Percentiles rank a stretch among this genome's conserved stretches.
These are phyloP conservation scores for Chlorodrepanis virens DNA, from an alignment of 2,113 vertebrate genomes.

Conservation along the genomic window DNA sequence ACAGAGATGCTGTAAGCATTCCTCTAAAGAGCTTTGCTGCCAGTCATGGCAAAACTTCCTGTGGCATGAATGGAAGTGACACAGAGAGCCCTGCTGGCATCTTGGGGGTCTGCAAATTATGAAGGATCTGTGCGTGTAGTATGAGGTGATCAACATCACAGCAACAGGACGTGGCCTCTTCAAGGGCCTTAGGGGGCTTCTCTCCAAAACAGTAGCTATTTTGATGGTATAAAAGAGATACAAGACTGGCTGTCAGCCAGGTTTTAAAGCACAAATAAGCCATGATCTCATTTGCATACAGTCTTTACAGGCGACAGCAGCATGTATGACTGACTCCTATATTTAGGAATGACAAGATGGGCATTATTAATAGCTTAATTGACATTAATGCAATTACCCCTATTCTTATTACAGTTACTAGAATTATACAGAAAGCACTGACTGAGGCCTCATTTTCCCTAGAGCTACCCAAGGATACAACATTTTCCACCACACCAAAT, in stretches of 20 bases:
- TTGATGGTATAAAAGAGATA: background rate
- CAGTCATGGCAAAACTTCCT: background rate
- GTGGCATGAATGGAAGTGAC: background rate
- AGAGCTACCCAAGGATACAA: conserved; percentile 74
- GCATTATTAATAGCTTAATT: conserved; percentile 83
- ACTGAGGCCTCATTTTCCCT: conserved; percentile 73
- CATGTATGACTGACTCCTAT: conserved; percentile 63
- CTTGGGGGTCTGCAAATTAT: background rate
- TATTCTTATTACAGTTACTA: conserved; percentile 76
- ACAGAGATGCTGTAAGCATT: background rate
- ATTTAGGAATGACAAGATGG: conserved; percentile 76
- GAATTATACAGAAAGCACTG: conserved; percentile 75
- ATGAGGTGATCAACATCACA: background rate
- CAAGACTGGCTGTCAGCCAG: background rate
- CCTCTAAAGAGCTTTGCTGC: background rate
- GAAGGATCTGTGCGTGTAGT: background rate
- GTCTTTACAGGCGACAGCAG: conserved; percentile 61
- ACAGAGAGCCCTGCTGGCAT: background rate
- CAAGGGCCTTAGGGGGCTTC: background rate
- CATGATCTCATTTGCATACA: conserved; percentile 58
- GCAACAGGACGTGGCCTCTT: background rate
- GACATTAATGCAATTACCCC: conserved; percentile 80
- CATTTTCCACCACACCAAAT: conserved; percentile 77
- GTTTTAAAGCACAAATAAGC: conserved; percentile 36
- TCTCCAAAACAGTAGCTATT: background rate